Evolutionary conservation across 37 sponge, comb jelly and placozoan genomes (phyloP).

Genomic region (Theonella swinhoei): DNA sequence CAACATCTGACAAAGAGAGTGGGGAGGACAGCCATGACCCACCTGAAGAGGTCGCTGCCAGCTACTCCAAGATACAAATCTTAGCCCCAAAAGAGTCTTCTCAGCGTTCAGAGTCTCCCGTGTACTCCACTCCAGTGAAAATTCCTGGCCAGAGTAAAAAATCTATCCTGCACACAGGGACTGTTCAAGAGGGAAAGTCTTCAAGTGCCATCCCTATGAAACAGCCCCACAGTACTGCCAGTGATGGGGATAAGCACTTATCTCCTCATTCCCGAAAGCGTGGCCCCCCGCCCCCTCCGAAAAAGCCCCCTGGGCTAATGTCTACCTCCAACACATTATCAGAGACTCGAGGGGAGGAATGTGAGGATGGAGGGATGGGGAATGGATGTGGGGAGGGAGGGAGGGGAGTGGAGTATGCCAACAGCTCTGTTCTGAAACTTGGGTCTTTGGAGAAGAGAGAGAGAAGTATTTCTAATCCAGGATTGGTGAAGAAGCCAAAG

Average conservation of each 20-base stretch:
- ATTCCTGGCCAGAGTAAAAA: background rate
- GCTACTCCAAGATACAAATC: background rate
- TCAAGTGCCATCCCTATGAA: no score
- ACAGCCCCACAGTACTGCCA: no score
- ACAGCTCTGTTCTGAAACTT: background rate
- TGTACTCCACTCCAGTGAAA: background rate
- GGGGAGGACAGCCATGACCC: background rate
- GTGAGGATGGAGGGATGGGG: background rate
- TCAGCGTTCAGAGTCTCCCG: background rate
- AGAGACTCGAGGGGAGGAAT: no score
- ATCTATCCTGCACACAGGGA: background rate
- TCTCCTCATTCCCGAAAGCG: background rate
- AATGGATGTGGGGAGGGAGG: background rate
- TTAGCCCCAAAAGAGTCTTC: background rate
- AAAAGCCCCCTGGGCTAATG: no score
- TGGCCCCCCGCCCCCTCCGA: background rate
- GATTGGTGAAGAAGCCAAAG: constrained; percentile 16
- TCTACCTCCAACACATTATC: no score
- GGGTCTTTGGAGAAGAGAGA: background rate
- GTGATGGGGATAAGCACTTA: background rate
- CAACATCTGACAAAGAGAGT: background rate
- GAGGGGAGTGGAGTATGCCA: background rate
- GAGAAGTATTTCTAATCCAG: constrained; percentile 25
- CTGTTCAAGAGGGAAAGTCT: background rate
- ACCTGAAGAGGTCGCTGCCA: background rate